Evolutionary conservation across 2,888 invertebrate genomes (phyloP).

Genomic region (Pantelozetes paolii): DNA sequence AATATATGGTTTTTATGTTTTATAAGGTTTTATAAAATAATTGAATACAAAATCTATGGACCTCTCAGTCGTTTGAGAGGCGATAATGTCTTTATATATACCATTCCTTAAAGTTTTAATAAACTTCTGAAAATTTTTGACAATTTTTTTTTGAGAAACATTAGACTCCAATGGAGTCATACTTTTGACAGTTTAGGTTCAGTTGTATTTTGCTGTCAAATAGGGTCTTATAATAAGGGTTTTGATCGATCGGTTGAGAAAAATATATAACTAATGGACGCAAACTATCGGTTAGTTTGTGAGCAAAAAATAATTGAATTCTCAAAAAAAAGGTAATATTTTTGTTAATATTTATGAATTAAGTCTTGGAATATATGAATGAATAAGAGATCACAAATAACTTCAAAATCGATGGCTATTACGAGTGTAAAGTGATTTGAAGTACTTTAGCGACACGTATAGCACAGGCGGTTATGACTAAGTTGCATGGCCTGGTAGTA

Average conservation of each 20-base stretch:
- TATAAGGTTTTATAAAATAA: not conserved
- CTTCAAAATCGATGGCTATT: not conserved
- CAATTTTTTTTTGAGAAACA: conserved; percentile 22
- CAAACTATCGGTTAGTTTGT: conserved; percentile 14
- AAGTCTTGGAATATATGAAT: not conserved
- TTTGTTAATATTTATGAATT: not conserved
- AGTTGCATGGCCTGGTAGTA: not conserved
- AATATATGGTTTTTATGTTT: not conserved
- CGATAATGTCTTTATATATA: not conserved
- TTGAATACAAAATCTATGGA: too few relatives aligned
- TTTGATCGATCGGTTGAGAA: conserved; percentile 12
- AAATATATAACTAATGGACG: conserved; percentile 16
- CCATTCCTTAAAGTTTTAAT: conserved; percentile 15
- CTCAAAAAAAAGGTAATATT: not conserved
- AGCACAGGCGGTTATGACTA: not conserved
- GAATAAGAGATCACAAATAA: not conserved
- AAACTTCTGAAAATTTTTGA: conserved; percentile 27
- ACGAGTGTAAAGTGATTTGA: not conserved
- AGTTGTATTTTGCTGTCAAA: conserved; percentile 6
- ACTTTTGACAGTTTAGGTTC: conserved; percentile 12
- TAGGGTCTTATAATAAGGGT: conserved; percentile 9
- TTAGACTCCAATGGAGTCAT: conserved; percentile 4
- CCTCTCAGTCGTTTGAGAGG: not conserved
- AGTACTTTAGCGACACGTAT: not conserved
- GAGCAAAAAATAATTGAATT: not conserved